Base-by-base conservation (phyloP, 2,113 vertebrate genomes). In the Lynx canadensis region DNA sequence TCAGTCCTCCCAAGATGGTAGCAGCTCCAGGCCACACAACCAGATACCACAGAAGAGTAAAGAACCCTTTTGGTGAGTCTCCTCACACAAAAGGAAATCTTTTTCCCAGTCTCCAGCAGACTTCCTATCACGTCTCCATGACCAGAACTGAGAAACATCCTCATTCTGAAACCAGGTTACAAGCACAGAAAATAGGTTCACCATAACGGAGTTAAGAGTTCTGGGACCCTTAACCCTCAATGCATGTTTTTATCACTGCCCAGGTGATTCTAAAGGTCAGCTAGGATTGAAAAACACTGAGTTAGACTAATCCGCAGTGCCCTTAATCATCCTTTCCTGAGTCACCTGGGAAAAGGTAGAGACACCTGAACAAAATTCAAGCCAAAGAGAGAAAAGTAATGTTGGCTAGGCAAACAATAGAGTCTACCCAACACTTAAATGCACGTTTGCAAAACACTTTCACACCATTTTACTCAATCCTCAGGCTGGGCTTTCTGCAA, bases 351-450 rank as follows among this genome's bases (percentile, higher is more conserved):
- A 41, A 69, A 80, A 25, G 21, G 10, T 52, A 3, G 1, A 71
- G 63, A 27, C 6, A 82, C 25, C 18, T n/a, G n/a, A 81, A 86
- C 8, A 92, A 73, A 95, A 80, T 86, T n/a, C n/a, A 68, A 57
- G 21, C 31, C 38, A 21, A 19, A 55, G 36, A 0, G 25, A 60
- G 31, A 65, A 13, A 60, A n/a, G 55, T 38, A 63, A 36, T 10
- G 12, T 27, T n/a, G 36, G 7, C 48, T 23, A 29, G 16, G 10
- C 63, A 38, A 38, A 81, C 9, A 25, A 7, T 1, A 80, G 4
- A 15, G 1, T 60, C 33, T 41, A 63, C 18, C 74, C 31, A 23
- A 68, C 52, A 45, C 13, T 73, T 6, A 85, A 5, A 45, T 55
- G 12, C 60, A 9, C 38, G 29, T 69, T 52, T 96, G 65, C 33